Base-by-base conservation (phyloP, 2,888 invertebrate genomes). In the Melinopterus prodromus region DNA sequence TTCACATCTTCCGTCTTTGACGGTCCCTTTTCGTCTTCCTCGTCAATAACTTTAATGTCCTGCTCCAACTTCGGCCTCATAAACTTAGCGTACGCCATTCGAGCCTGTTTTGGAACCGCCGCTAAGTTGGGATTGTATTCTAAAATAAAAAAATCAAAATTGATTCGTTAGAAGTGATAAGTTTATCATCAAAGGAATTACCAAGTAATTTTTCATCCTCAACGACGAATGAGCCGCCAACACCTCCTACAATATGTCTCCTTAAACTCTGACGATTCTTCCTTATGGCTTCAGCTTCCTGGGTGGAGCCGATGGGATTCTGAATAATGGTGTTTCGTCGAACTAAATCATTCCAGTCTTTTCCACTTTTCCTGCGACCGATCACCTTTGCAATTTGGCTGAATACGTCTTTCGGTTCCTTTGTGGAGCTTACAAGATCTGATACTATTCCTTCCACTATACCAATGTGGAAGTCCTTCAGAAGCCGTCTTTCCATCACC, bases 401-500 rank as follows among this genome's bases (percentile, higher is more conserved):
- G 89, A 97, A 97, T 0, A 97, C 94, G 87, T 96, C 96, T 83
- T 94, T 94, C 0, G 94, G 92, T 16, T 93, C 93, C 82, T 93
- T 93, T 26, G 93, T 93, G n/a, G 89, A 90, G 0, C 92, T 91
- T 81, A 94, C 80, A 76, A 94, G 94, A 83, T 95, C 95, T 82
- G 93, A 94, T 36, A 95, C 93, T 69, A 96, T 92, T 4, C 94
- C 95, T 87, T 97, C 96, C 0, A 97, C 96, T 78, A 96, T 94
- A 12, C 97, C 97, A 82, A 97, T 97, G 87, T 96, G 96, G 93
- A 97, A 97, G 90, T 97, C 97, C 88, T 96, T 97, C 78, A 96
- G 91, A 15, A 97, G 93, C 69, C 96, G 92, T 16, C 97, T 92
- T 86, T 97, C 97, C 95, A 97, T 95, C 5, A 95, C 94, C 87